Evolutionary conservation across 2,113 vertebrate genomes (phyloP), one percentile per base, ranked within the genome.

Genomic region (Montifringilla adamsi): DNA sequence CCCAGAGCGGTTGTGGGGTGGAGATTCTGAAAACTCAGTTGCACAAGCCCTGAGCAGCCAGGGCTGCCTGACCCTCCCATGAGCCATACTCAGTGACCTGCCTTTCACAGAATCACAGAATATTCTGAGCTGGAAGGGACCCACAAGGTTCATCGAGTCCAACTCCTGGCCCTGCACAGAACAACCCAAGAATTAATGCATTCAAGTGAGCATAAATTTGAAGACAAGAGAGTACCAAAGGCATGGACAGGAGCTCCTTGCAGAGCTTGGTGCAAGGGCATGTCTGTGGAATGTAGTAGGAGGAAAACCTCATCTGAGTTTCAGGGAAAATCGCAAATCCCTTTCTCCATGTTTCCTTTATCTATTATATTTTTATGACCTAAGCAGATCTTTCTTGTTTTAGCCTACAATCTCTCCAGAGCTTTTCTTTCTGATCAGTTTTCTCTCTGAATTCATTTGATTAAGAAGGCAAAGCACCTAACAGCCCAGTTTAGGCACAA

Each of bases 381-480:
- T n/a, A 80, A 70, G 52, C 26, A 81, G 31, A n/a, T 41, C 28
- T 74, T 84, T 56, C 26, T 87, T 87, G 27, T 39, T 91, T 84
- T 60, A 67, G 18, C 35, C 41, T n/a, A 35, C 1, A 0, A 16
- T 52, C 24, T 75, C 47, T 81, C 19, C 33, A 79, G 23, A 59
- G 9, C 22, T 87, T 87, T 70, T 43, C 2, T 47, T 89, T 50
- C 63, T 74, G 8, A 46, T 67, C 53, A 28, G 7, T 73, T 83
- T 75, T 73, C n/a, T 31, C 12, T 49, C 46, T 46, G 84, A 49
- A 91, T 84, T 37, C 37, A 76, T 58, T 56, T 73, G 47, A 55
- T n/a, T 39, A 82, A 90, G 62, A 83, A 47, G 6, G 9, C 27
- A 87, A 58, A 70, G 12, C 24, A 80, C 35, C 11, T 33, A 43